Evolutionary conservation across 2,113 vertebrate genomes (phyloP), one percentile per base, ranked within the genome.

Genomic region (Procavia capensis): DNA sequence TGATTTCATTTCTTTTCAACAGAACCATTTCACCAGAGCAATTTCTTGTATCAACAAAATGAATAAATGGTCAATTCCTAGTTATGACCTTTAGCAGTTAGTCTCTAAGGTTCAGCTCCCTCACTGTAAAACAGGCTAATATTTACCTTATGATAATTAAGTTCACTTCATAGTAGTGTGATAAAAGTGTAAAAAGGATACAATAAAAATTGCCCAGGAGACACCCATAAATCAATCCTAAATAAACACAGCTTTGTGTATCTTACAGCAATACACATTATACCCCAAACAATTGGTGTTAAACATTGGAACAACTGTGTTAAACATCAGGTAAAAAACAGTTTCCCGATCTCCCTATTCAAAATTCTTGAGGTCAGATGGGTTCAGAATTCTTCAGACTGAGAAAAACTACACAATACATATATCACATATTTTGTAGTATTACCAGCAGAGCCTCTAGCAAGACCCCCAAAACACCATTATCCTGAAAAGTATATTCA

Each of bases 21-120:
- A 41, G 64, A 91, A 75, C 22, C 41, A 78, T 78, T 82, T 70
- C 41, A 90, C 95, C 36, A 89, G 45, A 95, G 66, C 10, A 86
- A 43, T 36, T 94, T 88, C 50, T 91, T 78, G 0, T 45, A 47
- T 59, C 5, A 92, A 82, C 29, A 75, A 76, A 81, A 22, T 97
- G 47, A 91, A 85, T 64, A 89, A 90, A 70, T 86, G 68, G 82
- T 57, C 16, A 70, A 70, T 88, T 94, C 45, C 76, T 61, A 47
- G 6, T 84, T 88, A 90, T 50, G 41, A 68, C 34, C 43, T 70
- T 36, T 20, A 90, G 36, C 27, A 81, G 11, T 57, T 86, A 17
- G 92, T 76, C 9, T 50, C 43, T 43, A 72, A 47, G 81, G 54
- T 92, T 81, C 36, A 83, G 17, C 87, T 84, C 72, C 31, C 84